Base-by-base conservation (phyloP, 2,888 invertebrate species). In the Heliconius charithonia region DNA sequence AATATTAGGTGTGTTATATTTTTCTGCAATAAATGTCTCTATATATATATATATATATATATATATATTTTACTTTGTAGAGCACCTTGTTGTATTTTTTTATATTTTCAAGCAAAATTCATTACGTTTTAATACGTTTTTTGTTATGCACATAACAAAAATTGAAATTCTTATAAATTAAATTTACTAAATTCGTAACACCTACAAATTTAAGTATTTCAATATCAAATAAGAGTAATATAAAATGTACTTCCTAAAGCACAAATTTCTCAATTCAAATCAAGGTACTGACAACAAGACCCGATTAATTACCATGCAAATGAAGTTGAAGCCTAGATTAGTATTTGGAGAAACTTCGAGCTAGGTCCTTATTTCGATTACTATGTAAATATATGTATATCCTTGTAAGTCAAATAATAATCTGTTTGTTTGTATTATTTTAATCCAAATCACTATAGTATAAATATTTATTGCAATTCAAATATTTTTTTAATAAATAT, bases 311-410 rank as follows among this genome's bases (percentile, higher is more conserved):
- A 69, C 6, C 41, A 69, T 69, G 41, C 41, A 69, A 69, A 69
- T 69, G 41, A 69, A 69, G 25, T 69, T 45, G 41, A 27, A 69
- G 41, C 25, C 45, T 41, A 69, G 69, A 45, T 69, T 69, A 69
- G 45, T 69, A 69, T 69, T 69, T 69, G 16, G 69, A 69, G 69
- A 69, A 41, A 69, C 67, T 69, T 69, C 41, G 67, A 69, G 7
- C 69, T 69, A 45, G 25, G 69, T 69, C 25, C 41, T 69, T 41
- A 41, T 69, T 69, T 69, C 41, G 69, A 69, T 69, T 45, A 45
- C 41, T 69, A 69, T 69, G 41, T 69, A 41, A 69, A 69, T 45
- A 69, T 45, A 27, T 69, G 69, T 69, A 69, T 27, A 45, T 41
- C 25, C 3, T 25, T 4, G 3, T 7, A 27, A 45, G 69, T 45